A percentile compares a stretch with the other conserved stretches of the same genome.
These are phyloP conservation scores for Melanchra persicariae DNA, from an alignment of 2,888 invertebrate genomes.

Conservation along the genomic window DNA sequence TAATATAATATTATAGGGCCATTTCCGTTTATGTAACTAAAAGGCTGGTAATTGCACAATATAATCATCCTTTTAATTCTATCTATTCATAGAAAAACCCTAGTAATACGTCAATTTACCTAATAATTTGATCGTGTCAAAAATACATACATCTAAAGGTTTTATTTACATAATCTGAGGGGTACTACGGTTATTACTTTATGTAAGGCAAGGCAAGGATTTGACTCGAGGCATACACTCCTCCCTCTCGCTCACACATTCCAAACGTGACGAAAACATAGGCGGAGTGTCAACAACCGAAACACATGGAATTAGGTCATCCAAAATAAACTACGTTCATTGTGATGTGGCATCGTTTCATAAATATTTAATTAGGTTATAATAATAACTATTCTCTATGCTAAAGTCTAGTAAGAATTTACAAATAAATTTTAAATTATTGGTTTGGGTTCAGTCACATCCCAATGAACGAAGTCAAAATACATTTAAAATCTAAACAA, in stretches of 20 bases:
- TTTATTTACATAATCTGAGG: constrained; percentile 59
- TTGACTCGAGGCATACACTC: constrained; percentile 43
- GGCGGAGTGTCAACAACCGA: constrained; percentile 83
- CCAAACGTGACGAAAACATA: constrained; percentile 68
- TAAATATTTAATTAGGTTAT: constrained; percentile 19
- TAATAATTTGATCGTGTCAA: constrained; percentile 67
- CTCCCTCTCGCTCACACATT: constrained; percentile 56
- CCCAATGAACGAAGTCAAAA: constrained; percentile 43
- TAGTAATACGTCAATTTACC: constrained; percentile 61
- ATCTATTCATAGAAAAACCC: constrained; percentile 61
- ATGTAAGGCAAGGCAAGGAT: constrained; percentile 72
- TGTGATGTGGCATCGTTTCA: constrained; percentile 21
- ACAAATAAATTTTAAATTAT: constrained; percentile 3
- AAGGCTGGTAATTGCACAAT: constrained; percentile 49
- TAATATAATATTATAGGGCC: constrained; percentile 38
- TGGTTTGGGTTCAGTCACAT: constrained; percentile 21
- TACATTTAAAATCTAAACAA: constrained; percentile 73
- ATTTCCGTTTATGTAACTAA: constrained; percentile 50
- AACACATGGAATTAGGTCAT: constrained; percentile 75
- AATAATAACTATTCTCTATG: not conserved
- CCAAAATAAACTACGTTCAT: constrained; percentile 67
- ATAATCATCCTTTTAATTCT: constrained; percentile 52
- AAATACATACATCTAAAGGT: constrained; percentile 70
- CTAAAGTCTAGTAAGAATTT: not conserved
- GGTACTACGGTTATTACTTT: constrained; percentile 51